Evolutionary conservation across 53 echinoderm and acorn worm genomes (phyloP).

Genomic region (Stichopus horrens): DNA sequence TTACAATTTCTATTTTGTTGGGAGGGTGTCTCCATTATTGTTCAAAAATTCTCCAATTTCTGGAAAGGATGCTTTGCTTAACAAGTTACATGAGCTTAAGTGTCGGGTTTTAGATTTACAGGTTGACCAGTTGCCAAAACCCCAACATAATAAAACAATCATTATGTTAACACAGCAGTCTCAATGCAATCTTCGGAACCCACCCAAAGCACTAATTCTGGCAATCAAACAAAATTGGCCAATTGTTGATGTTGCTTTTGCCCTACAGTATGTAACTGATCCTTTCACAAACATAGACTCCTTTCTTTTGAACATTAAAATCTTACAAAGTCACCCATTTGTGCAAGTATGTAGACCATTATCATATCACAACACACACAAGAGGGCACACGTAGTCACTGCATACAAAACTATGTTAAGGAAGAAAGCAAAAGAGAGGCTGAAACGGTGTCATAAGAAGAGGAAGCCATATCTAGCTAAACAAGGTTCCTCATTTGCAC

Average conservation of each 20-base stretch:
- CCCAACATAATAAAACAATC: neutral
- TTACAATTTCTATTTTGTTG: conserved; percentile 4
- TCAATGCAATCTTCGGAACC: neutral
- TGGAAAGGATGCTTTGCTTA: neutral
- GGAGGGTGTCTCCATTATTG: neutral
- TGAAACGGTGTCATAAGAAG: no score
- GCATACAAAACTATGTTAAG: no score
- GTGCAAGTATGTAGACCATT: no score
- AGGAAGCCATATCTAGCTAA: no score
- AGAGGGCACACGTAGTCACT: no score
- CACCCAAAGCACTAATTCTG: neutral
- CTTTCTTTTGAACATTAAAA: neutral
- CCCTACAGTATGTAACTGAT: neutral
- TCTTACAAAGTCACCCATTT: no score
- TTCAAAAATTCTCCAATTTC: neutral
- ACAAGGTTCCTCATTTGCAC: no score
- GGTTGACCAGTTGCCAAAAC: neutral
- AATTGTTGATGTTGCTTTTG: neutral
- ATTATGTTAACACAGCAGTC: conserved; percentile 1
- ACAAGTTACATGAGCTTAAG: neutral
- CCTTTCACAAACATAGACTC: neutral
- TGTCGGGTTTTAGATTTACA: neutral
- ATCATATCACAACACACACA: no score
- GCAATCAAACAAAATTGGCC: neutral
- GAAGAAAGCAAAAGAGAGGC: no score